A percentile compares a stretch with the other conserved stretches of the same genome.
Evolutionary conservation across 2,888 invertebrate genomes (phyloP).

Genomic region (Andrena praecox): DNA sequence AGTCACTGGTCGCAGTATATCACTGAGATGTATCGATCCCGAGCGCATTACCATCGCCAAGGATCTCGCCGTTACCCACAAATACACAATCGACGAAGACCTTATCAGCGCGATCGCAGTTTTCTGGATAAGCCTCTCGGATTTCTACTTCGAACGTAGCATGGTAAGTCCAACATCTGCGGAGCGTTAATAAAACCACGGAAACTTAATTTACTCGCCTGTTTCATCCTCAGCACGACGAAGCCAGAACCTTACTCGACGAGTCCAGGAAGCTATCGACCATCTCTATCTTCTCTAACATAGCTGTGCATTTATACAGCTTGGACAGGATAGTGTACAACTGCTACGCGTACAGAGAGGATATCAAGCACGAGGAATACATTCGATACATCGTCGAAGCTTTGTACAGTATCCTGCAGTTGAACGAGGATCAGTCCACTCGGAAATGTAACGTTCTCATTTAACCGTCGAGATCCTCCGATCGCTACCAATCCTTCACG

Average conservation of each 20-base stretch:
- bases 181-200: background rate
- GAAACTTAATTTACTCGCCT: slow-evolving; percentile 10
- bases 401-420: slow-evolving; percentile 74
- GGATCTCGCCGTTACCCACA: slow-evolving; percentile 56
- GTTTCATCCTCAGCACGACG: slow-evolving; percentile 61
- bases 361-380: slow-evolving; percentile 73
- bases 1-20: slow-evolving; percentile 78
- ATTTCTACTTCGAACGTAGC: slow-evolving; percentile 78
- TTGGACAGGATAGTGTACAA: slow-evolving; percentile 74
- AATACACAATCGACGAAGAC: slow-evolving; percentile 59
- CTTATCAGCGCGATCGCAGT: slow-evolving; percentile 66
- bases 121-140: slow-evolving; percentile 79
- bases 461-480: background rate
- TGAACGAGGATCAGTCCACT: slow-evolving; percentile 64
- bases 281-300: slow-evolving; percentile 66
- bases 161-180: slow-evolving; percentile 65
- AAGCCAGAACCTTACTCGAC: slow-evolving; percentile 73
- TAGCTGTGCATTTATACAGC: slow-evolving; percentile 69
- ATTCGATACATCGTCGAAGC: slow-evolving; percentile 72
- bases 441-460: slow-evolving; percentile 58
- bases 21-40: slow-evolving; percentile 72
- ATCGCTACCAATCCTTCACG: background rate
- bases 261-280: slow-evolving; percentile 63
- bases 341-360: slow-evolving; percentile 66
- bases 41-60: slow-evolving; percentile 76